Conservation (phyloP, 1,140 invertebrate species). For the Zaprionus kolodkinae region DNA sequence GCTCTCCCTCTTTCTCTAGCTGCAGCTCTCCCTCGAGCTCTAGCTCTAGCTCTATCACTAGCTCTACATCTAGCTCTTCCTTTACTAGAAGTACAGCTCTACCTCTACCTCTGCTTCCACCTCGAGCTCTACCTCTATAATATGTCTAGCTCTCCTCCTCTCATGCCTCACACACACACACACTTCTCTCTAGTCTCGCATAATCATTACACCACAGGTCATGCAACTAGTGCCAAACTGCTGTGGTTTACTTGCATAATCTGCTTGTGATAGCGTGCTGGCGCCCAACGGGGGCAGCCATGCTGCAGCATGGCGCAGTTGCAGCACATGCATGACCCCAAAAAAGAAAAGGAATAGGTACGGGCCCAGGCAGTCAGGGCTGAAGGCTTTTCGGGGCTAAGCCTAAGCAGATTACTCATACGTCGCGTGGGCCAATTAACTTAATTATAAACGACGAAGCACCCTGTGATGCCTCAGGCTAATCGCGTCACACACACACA, state of each 20-base stretch:
- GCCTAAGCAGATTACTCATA: slow-evolving; percentile 70
- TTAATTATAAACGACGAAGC: slow-evolving; percentile 57
- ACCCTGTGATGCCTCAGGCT: slow-evolving; percentile 2
- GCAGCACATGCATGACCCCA: slow-evolving; percentile 46
- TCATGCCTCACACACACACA: no score
- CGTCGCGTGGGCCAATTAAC: slow-evolving; percentile 60
- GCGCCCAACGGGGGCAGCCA: not conserved
- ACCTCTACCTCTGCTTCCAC: no score
- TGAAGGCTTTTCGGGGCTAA: slow-evolving; percentile 30
- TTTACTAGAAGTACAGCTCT: no score
- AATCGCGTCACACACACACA: not conserved
- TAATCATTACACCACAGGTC: not conserved
- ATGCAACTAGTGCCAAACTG: not conserved
- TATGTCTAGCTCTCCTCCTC: no score
- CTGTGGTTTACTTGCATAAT: not conserved
- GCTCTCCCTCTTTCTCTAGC: no score
- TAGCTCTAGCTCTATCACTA: no score
- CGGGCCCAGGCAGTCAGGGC: not conserved
- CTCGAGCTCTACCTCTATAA: no score
- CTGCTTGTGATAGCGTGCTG: not conserved
- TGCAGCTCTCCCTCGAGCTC: no score
- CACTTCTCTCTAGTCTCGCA: not conserved
- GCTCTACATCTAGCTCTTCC: no score
- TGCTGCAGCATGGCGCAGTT: not conserved
- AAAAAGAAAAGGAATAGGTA: slow-evolving; percentile 8